Evolutionary conservation across 2,888 invertebrate species (phyloP).

Genomic region (Coleophora deauratella): DNA sequence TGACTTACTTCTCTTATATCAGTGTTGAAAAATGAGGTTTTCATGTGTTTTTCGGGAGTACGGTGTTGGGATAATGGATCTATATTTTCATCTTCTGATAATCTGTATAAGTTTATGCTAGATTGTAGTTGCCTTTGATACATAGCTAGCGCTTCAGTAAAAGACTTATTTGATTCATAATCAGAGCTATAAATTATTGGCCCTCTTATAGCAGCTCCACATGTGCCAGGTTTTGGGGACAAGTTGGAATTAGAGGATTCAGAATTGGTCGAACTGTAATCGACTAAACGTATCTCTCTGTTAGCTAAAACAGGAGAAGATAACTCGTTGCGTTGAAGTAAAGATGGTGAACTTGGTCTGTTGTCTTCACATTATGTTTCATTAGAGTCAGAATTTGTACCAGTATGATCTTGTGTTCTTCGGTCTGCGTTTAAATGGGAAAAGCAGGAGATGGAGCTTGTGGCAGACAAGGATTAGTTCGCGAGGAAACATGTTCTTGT

Average conservation of each 20-base stretch:
- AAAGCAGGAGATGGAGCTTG: neutral
- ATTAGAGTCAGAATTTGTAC: neutral
- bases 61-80: neutral
- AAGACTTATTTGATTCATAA: neutral
- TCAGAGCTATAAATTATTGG: neutral
- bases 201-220: neutral
- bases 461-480: neutral
- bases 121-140: neutral
- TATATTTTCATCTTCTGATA: neutral
- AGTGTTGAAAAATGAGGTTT: neutral
- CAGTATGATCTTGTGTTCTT: neutral
- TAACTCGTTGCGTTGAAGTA: neutral
- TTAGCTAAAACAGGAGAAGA: neutral
- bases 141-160: too few species aligned
- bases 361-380: constrained; percentile 1
- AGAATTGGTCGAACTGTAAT: neutral
- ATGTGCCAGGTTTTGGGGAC: neutral
- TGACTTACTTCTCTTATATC: neutral
- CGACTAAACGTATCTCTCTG: neutral
- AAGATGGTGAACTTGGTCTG: neutral
- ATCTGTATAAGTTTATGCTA: neutral
- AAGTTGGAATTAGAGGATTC: too few species aligned
- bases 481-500: too few species aligned
- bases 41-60: neutral
- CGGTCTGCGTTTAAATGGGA: neutral